Conservation (phyloP, 2,797 vertebrate species). For the Acipenser oxyrinchus region DNA sequence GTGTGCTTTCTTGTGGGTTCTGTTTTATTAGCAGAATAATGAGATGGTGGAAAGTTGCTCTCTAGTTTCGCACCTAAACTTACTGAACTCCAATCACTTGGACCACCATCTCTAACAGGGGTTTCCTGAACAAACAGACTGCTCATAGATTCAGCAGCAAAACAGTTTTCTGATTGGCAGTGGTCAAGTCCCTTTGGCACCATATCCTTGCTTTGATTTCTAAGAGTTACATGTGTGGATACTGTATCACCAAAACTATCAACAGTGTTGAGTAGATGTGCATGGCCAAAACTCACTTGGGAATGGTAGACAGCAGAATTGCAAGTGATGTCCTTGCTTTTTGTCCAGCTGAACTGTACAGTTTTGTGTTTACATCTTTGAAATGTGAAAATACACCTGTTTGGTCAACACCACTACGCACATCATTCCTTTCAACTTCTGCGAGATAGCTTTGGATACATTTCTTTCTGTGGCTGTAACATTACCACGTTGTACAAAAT, state of each 20-base stretch:
- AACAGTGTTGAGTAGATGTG: background rate
- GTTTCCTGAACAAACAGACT: constrained; percentile 45
- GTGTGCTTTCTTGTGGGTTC: constrained; percentile 37
- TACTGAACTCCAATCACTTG: constrained; percentile 49
- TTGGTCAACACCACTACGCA: no score
- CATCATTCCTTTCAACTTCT: no score
- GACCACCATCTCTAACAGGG: constrained; percentile 61
- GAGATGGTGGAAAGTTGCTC: constrained; percentile 10
- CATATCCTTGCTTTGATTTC: constrained; percentile 39
- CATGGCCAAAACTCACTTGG: constrained; percentile 15
- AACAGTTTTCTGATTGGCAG: constrained; percentile 17
- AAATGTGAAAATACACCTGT: no score
- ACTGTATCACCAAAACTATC: constrained; percentile 16
- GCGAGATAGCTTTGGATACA: no score
- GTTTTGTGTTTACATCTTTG: no score
- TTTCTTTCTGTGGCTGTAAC: no score
- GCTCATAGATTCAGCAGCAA: constrained; percentile 24
- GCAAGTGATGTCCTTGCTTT: no score
- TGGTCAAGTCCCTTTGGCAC: constrained; percentile 34
- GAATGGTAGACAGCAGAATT: constrained; percentile 8
- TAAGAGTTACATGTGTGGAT: constrained; percentile 17
- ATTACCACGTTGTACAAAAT: no score
- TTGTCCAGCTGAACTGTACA: no score
- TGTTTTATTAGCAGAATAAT: constrained; percentile 16
- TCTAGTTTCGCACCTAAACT: constrained; percentile 32